These are phyloP conservation scores for Cerastis rubricosa DNA, from an alignment of 2,888 invertebrate species.

Conservation along the genomic window DNA sequence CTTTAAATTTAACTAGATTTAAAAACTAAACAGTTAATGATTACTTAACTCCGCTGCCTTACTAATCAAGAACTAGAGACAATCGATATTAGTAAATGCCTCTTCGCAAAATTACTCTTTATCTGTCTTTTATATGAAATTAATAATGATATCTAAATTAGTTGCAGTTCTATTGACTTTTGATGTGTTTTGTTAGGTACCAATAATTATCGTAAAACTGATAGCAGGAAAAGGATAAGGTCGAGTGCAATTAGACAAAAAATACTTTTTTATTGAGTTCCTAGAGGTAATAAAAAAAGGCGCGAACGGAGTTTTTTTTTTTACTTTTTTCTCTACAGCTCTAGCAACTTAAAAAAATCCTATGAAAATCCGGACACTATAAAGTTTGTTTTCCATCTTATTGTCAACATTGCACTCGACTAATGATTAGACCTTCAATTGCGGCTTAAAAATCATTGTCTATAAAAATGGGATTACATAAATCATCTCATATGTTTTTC, in stretches of 20 bases:
- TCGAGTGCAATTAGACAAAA: no score
- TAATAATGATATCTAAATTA: conserved; percentile 33
- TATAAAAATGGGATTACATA: not conserved
- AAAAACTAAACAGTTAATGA: conserved; percentile 57
- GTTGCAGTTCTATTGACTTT: conserved; percentile 40
- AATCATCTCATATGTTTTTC: not conserved
- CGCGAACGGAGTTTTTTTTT: no score
- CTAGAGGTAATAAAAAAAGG: no score
- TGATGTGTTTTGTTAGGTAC: not conserved
- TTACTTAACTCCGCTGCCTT: conserved; percentile 56
- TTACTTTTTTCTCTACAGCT: no score
- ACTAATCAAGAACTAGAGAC: conserved; percentile 55
- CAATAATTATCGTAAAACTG: not conserved
- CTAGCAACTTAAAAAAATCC: no score
- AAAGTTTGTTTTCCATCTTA: no score
- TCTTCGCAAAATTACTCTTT: conserved; percentile 57
- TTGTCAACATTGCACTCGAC: no score
- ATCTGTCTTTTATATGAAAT: conserved; percentile 65
- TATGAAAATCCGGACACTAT: no score
- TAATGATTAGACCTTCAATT: not conserved
- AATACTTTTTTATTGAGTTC: no score
- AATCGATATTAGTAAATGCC: conserved; percentile 69
- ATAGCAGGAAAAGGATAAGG: not conserved
- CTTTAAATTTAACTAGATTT: conserved; percentile 53
- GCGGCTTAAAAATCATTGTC: not conserved